A percentile compares a stretch with the other conserved stretches of the same genome.
phyloP scores from a whole-genome alignment of 2,113 vertebrate species.

The Labeo rohita region DNA sequence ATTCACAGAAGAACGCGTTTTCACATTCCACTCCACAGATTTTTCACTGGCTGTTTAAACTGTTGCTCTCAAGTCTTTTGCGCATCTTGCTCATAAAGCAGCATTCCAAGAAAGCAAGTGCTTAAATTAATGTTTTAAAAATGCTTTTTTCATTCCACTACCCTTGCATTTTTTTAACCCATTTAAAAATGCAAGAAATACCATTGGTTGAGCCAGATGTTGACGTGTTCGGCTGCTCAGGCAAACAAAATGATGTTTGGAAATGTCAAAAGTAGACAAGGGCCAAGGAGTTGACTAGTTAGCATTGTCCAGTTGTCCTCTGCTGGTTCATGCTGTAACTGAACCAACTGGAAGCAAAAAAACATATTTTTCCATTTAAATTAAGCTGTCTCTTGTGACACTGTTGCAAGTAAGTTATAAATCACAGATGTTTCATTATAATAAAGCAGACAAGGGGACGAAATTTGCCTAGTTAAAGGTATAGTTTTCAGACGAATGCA shows the following conservation, averaged over 20 bases:
- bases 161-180: neutral
- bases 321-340: neutral
- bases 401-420: neutral
- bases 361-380: neutral
- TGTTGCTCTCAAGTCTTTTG: neutral
- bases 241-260: neutral
- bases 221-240: neutral
- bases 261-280: neutral
- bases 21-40: neutral
- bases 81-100: neutral
- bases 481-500: too few relatives aligned
- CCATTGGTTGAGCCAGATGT: neutral
- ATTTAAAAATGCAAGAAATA: neutral
- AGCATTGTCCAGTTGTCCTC: neutral
- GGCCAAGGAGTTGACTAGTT: neutral
- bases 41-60: neutral
- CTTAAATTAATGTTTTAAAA: neutral
- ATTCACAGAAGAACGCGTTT: neutral
- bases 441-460: neutral
- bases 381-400: neutral
- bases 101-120: neutral
- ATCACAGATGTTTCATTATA: neutral
- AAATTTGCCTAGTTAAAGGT: too few relatives aligned
- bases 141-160: neutral
- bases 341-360: neutral